phyloP scores from a whole-genome alignment of 2,113 vertebrate species.

The Saccopteryx bilineata region DNA sequence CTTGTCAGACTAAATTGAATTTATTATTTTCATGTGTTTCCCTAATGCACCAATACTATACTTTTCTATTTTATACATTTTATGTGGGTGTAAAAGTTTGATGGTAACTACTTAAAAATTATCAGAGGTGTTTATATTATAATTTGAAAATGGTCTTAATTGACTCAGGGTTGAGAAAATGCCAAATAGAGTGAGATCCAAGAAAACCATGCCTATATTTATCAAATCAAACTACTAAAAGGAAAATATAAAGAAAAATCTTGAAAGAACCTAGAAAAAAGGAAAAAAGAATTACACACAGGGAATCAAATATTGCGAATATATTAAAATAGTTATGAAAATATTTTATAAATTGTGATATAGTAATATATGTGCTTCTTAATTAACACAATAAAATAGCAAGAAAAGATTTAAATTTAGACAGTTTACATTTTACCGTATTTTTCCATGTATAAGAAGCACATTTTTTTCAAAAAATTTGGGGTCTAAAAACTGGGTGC shows the following conservation, averaged over 20 bases:
- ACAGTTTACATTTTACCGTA: not conserved
- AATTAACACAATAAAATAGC: not conserved
- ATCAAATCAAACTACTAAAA: not conserved
- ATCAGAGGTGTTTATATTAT: not conserved
- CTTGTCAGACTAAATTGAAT: not conserved
- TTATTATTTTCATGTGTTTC: not conserved
- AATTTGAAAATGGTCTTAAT: not conserved
- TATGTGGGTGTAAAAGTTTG: fast-evolving
- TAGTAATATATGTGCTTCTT: not conserved
- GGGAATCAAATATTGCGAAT: not conserved
- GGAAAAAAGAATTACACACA: not conserved
- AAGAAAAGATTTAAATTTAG: not conserved
- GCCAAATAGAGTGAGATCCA: not conserved
- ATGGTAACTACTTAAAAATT: not conserved
- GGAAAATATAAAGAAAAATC: not conserved
- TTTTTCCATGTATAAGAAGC: too few species aligned
- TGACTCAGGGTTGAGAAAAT: not conserved
- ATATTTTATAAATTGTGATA: not conserved
- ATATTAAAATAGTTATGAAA: not conserved
- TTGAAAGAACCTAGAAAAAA: not conserved
- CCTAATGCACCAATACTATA: not conserved
- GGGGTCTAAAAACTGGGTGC: too few species aligned
- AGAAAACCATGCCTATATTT: not conserved
- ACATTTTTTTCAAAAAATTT: too few species aligned
- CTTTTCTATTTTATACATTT: not conserved